These are phyloP conservation scores for Apocheima hispidaria DNA, from an alignment of 2,888 invertebrate species.

Conservation along the genomic window DNA sequence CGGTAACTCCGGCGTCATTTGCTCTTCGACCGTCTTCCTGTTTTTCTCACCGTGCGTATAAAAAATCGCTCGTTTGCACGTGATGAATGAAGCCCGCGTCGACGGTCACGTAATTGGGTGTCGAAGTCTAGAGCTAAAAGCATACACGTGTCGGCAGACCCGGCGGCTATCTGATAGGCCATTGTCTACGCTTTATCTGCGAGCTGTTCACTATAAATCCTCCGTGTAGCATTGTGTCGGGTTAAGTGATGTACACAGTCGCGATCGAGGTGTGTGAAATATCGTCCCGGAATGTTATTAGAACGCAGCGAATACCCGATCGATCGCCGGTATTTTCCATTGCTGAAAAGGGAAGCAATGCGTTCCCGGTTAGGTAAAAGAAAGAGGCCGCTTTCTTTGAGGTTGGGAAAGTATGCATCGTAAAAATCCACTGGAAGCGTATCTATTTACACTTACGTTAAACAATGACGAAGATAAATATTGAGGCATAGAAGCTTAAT, in stretches of 20 bases:
- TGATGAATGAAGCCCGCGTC: constrained; percentile 75
- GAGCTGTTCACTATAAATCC: constrained; percentile 80
- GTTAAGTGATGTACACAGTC: constrained; percentile 61
- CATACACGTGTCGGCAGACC: constrained; percentile 79
- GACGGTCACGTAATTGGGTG: constrained; percentile 79
- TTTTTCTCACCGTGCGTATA: constrained; percentile 58
- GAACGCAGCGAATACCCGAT: constrained; percentile 70
- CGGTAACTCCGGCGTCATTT: constrained; percentile 59
- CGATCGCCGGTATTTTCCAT: constrained; percentile 68
- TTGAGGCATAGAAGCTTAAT: constrained; percentile 21
- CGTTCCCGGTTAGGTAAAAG: constrained; percentile 61
- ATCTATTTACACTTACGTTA: constrained; percentile 31
- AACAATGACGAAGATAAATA: constrained; percentile 30
- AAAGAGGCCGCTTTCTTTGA: constrained; percentile 44
- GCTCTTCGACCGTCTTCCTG: constrained; percentile 55
- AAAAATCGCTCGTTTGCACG: constrained; percentile 75
- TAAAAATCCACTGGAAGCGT: constrained; percentile 23
- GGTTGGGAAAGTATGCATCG: constrained; percentile 32
- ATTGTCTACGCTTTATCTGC: constrained; percentile 81
- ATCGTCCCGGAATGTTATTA: constrained; percentile 79
- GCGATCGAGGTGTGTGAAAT: constrained; percentile 68
- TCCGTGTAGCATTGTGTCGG: constrained; percentile 72
- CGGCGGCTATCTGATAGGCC: constrained; percentile 72
- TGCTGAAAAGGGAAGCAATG: constrained; percentile 62
- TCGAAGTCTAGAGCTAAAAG: constrained; percentile 81